Evolutionary conservation across 2,888 invertebrate species (phyloP).

Genomic region (Cataglyphis albicans): DNA sequence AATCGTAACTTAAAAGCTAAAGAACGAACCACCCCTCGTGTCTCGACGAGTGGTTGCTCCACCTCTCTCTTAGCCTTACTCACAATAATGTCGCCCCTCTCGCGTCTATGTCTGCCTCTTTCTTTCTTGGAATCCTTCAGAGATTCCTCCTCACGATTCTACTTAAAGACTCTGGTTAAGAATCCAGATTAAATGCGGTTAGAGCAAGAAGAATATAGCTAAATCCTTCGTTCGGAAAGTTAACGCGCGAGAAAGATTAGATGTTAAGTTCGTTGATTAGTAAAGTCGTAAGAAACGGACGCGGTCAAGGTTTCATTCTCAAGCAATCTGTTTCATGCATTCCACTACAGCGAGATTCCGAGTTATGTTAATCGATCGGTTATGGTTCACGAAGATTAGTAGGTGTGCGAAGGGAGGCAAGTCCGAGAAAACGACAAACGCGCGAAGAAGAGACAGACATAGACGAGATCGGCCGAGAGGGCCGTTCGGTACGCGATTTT

Average conservation of each 20-base stretch:
- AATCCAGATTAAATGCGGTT: constrained; percentile 67
- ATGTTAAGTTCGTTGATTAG: constrained; percentile 34
- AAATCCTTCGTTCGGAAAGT: constrained; percentile 54
- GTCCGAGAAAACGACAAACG: neutral
- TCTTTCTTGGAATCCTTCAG: constrained; percentile 57
- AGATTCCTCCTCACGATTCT: constrained; percentile 11
- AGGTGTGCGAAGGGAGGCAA: constrained; percentile 40
- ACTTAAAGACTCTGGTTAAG: constrained; percentile 27
- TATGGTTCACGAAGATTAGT: constrained; percentile 47
- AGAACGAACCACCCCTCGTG: constrained; percentile 73
- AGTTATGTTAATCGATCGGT: constrained; percentile 43
- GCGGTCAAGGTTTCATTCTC: constrained; percentile 50
- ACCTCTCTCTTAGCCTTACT: constrained; percentile 68
- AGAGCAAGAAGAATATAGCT: constrained; percentile 38
- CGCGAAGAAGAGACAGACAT: constrained; percentile 37
- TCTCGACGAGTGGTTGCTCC: constrained; percentile 73
- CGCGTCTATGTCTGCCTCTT: constrained; percentile 60
- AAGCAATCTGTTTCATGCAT: constrained; percentile 44
- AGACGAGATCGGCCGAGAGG: constrained; percentile 50
- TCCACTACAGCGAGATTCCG: constrained; percentile 20
- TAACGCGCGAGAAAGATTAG: constrained; percentile 51
- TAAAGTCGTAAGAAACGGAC: neutral
- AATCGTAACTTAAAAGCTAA: constrained; percentile 76
- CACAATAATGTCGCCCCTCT: constrained; percentile 71
- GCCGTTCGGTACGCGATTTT: constrained; percentile 46